phyloP scores from a whole-genome alignment of 2,888 invertebrate genomes.

The Agelastica alni region DNA sequence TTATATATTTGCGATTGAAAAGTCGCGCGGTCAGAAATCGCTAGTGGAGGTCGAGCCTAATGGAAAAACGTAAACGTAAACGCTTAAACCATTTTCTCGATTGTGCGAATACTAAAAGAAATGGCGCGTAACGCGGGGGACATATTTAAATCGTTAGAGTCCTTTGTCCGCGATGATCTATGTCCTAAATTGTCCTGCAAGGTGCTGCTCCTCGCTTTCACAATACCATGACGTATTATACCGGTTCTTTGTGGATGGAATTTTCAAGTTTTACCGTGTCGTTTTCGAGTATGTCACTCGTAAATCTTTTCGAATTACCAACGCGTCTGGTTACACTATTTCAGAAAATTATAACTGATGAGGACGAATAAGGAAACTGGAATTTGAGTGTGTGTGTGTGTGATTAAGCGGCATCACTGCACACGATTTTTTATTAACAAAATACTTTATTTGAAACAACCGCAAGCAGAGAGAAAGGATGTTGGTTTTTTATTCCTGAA shows the following conservation, averaged over 20 bases:
- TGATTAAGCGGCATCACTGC: too few species aligned
- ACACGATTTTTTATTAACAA: too few species aligned
- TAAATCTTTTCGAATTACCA: constrained; percentile 29
- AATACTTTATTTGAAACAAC: too few species aligned
- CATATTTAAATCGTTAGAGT: constrained; percentile 57
- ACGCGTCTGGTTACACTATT: constrained; percentile 9
- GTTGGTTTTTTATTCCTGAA: too few species aligned
- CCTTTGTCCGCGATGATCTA: constrained; percentile 56
- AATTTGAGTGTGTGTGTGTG: not conserved
- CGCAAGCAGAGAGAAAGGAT: too few species aligned
- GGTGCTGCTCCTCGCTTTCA: constrained; percentile 54
- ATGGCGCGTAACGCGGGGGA: constrained; percentile 52
- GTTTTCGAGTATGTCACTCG: constrained; percentile 20
- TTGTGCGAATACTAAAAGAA: constrained; percentile 8
- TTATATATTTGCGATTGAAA: too few species aligned
- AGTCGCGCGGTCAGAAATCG: too few species aligned
- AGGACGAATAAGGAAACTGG: constrained; percentile 10
- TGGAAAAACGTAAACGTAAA: too few species aligned
- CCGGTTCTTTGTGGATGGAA: constrained; percentile 53
- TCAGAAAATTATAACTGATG: constrained; percentile 3
- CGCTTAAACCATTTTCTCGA: too few species aligned
- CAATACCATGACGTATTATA: constrained; percentile 55
- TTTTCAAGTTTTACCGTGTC: constrained; percentile 41
- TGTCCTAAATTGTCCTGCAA: constrained; percentile 54
- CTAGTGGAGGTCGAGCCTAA: too few species aligned